phyloP scores from a whole-genome alignment of 2,888 invertebrate species.

The Clistopyga incitator region DNA sequence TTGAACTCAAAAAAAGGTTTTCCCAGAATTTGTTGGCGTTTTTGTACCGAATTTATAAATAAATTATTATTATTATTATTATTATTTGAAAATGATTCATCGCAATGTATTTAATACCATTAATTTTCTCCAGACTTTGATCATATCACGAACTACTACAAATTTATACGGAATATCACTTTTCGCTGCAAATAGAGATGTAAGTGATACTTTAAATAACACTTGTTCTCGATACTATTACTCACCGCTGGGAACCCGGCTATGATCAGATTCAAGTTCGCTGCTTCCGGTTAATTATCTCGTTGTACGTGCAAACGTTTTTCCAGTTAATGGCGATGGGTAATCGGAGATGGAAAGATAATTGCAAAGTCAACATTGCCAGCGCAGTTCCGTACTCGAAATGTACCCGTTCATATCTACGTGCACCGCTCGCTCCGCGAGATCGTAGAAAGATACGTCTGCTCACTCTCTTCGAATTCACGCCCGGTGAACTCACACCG shows the following conservation, averaged over 20 bases:
- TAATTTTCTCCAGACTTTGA: no score
- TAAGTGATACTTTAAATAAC: slow-evolving; percentile 37
- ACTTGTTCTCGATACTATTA: slow-evolving; percentile 36
- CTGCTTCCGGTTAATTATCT: slow-evolving; percentile 60
- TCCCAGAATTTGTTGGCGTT: no score
- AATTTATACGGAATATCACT: background rate
- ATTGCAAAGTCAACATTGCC: slow-evolving; percentile 62
- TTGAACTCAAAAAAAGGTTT: no score
- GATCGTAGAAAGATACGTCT: slow-evolving; percentile 30
- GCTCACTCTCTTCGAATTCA: slow-evolving; percentile 40
- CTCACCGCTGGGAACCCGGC: slow-evolving; percentile 23
- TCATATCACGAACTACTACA: no score
- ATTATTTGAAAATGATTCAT: no score
- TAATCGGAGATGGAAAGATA: slow-evolving; percentile 62
- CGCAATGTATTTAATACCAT: no score
- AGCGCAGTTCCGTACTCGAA: slow-evolving; percentile 42
- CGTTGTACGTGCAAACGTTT: slow-evolving; percentile 55
- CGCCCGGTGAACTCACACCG: slow-evolving; percentile 65
- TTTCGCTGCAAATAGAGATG: background rate
- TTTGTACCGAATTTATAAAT: no score
- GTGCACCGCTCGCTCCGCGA: background rate
- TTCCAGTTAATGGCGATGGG: slow-evolving; percentile 54
- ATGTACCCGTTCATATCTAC: slow-evolving; percentile 10
- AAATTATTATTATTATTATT: no score
- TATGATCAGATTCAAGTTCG: background rate